phyloP scores from a whole-genome alignment of 2,797 vertebrate species.

The Ctenopoma multispine region DNA sequence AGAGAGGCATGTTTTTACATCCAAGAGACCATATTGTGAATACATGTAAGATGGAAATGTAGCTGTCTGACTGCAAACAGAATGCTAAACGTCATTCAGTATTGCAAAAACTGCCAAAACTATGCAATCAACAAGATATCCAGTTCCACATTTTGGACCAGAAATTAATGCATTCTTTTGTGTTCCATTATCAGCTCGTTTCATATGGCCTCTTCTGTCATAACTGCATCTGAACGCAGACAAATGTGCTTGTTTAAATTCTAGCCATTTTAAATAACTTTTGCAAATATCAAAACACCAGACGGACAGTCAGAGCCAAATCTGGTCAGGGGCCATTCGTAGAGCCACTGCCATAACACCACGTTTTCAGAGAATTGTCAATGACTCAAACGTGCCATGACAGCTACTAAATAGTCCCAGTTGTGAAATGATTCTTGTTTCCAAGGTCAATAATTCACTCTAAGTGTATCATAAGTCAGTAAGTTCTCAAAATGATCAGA shows the following conservation, averaged over 20 bases:
- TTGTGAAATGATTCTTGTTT: not conserved
- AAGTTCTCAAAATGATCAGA: no score
- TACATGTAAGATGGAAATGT: not conserved
- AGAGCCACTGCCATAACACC: conserved; percentile 4
- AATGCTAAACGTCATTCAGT: not conserved
- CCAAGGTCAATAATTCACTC: not conserved
- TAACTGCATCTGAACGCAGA: conserved; percentile 17
- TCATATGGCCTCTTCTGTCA: conserved; percentile 23
- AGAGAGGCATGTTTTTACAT: conserved; percentile 4
- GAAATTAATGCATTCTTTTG: conserved; percentile 22
- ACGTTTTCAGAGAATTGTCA: not conserved
- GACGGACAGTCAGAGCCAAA: conserved; percentile 40
- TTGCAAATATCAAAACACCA: conserved; percentile 41
- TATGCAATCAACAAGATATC: conserved; percentile 27
- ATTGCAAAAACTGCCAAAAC: conserved; percentile 8
- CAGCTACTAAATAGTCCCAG: not conserved
- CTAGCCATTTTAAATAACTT: conserved; percentile 16
- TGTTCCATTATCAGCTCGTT: conserved; percentile 22
- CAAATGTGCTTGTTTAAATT: conserved; percentile 13
- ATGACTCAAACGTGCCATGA: not conserved
- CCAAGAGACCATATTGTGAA: conserved; percentile 1
- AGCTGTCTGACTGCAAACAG: not conserved
- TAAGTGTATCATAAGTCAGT: not conserved
- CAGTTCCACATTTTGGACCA: conserved; percentile 12
- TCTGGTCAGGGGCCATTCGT: conserved; percentile 17